These are phyloP conservation scores for Diorhabda sublineata DNA, from an alignment of 1,140 invertebrate genomes.

Conservation along the genomic window DNA sequence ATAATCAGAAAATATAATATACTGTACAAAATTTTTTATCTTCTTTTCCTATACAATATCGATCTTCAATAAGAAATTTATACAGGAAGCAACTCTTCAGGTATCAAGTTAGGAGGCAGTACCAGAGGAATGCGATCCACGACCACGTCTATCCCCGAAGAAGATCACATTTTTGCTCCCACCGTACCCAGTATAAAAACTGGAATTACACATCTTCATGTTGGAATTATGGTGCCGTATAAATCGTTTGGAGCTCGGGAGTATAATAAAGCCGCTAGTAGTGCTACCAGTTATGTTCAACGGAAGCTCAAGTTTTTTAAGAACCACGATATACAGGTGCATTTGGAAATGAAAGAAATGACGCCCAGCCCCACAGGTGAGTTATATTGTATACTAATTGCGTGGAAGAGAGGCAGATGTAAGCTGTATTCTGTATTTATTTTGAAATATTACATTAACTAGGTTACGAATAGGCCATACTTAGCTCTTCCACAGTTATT, in stretches of 20 bases:
- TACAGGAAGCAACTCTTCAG: neutral
- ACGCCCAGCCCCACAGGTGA: slow-evolving; percentile 76
- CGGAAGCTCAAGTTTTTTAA: slow-evolving; percentile 64
- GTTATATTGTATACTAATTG: neutral
- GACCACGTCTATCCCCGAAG: slow-evolving; percentile 36
- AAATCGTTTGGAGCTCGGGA: slow-evolving; percentile 70
- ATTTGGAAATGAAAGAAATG: slow-evolving; percentile 66
- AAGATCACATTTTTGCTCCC: slow-evolving; percentile 39
- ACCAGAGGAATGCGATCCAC: slow-evolving; percentile 34
- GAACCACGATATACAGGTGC: slow-evolving; percentile 64
- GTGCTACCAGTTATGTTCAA: slow-evolving; percentile 61
- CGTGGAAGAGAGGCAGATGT: too few species aligned
- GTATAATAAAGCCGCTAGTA: slow-evolving; percentile 66
- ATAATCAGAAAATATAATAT: too few species aligned
- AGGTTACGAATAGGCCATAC: too few species aligned
- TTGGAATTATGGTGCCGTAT: slow-evolving; percentile 71
- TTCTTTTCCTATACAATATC: too few species aligned
- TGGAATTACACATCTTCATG: slow-evolving; percentile 45
- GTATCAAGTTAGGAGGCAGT: slow-evolving; percentile 38
- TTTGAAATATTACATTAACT: too few species aligned
- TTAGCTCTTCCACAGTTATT: too few species aligned
- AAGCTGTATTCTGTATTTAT: too few species aligned
- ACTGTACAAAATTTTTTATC: too few species aligned
- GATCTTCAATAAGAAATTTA: neutral
- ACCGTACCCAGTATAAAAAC: slow-evolving; percentile 30